phyloP scores from a whole-genome alignment of 1,140 invertebrate genomes.

The Trichogramma pretiosum region DNA sequence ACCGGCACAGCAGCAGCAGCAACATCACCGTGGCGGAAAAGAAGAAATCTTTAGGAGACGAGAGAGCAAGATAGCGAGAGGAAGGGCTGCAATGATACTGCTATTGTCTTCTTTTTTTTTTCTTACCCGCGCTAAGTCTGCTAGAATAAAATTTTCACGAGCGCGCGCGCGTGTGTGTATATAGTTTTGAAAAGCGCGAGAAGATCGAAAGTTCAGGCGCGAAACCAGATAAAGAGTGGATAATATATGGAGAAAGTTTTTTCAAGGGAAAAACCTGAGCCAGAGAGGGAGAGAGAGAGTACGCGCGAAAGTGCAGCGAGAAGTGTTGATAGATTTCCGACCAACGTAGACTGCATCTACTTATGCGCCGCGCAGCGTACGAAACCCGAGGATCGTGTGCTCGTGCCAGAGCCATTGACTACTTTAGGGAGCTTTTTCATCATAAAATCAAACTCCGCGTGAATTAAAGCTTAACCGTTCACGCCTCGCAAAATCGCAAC shows the following conservation, averaged over 20 bases:
- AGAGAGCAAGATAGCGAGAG: neutral
- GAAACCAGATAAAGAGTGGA: conserved; percentile 14
- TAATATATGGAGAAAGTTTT: conserved; percentile 21
- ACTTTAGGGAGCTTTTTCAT: too few species aligned
- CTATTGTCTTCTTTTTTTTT: neutral
- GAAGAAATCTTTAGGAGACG: neutral
- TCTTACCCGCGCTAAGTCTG: too few species aligned
- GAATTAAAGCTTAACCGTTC: too few species aligned
- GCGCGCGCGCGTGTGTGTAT: neutral
- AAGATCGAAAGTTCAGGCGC: conserved; percentile 10
- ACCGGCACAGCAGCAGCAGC: too few species aligned
- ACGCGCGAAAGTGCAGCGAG: conserved; percentile 9
- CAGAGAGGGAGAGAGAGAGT: conserved; percentile 15
- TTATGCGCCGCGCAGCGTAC: conserved; percentile 15
- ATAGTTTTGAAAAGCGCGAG: conserved; percentile 1
- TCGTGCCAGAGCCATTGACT: too few species aligned
- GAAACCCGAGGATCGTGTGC: too few species aligned
- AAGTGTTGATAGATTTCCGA: conserved; percentile 18
- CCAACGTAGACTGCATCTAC: conserved; percentile 14
- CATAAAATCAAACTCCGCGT: too few species aligned
- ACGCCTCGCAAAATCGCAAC: too few species aligned
- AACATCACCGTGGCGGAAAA: too few species aligned
- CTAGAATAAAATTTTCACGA: neutral
- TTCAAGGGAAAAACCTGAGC: neutral
- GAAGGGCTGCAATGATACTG: neutral